Conservation (phyloP, 2,797 vertebrate genomes). For the Sebastes oblongus region DNA sequence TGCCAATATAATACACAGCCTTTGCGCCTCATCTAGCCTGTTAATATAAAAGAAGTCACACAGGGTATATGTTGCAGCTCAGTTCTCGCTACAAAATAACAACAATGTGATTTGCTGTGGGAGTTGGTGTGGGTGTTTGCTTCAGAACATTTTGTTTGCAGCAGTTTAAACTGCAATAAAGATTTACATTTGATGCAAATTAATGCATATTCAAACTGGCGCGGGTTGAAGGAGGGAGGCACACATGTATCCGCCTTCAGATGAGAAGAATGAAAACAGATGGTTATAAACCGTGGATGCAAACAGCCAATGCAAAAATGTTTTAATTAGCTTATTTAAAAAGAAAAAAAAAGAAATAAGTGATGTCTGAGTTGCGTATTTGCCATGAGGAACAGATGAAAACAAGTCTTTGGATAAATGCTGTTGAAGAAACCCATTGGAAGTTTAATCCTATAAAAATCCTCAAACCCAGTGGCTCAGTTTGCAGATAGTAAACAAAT, state of each 20-base stretch:
- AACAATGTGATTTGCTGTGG: slow-evolving; percentile 15
- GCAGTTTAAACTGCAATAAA: slow-evolving; percentile 38
- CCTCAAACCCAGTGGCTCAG: not conserved
- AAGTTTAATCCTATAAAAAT: slow-evolving; percentile 24
- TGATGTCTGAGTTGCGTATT: not conserved
- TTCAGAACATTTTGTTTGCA: slow-evolving; percentile 29
- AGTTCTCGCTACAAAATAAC: slow-evolving; percentile 26
- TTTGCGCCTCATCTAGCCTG: slow-evolving; percentile 75
- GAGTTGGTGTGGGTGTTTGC: slow-evolving; percentile 31
- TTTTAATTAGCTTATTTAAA: not conserved
- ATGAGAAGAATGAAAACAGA: slow-evolving; percentile 23
- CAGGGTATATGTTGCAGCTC: slow-evolving; percentile 7
- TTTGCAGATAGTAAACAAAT: slow-evolving; percentile 7
- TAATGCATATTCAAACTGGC: slow-evolving; percentile 26
- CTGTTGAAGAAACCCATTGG: not conserved
- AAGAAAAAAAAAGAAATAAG: not conserved
- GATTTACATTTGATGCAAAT: slow-evolving; percentile 52
- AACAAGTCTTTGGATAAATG: slow-evolving; percentile 5
- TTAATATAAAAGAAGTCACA: slow-evolving; percentile 61
- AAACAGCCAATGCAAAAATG: not conserved
- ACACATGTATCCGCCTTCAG: slow-evolving; percentile 2
- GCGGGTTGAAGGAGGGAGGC: not conserved
- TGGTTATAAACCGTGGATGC: not conserved
- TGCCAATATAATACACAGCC: slow-evolving; percentile 80
- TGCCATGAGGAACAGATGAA: not conserved